A percentile compares a stretch with the other conserved stretches of the same genome.
Conservation (phyloP, 2,797 vertebrate genomes). For the Hydrophis major region DNA sequence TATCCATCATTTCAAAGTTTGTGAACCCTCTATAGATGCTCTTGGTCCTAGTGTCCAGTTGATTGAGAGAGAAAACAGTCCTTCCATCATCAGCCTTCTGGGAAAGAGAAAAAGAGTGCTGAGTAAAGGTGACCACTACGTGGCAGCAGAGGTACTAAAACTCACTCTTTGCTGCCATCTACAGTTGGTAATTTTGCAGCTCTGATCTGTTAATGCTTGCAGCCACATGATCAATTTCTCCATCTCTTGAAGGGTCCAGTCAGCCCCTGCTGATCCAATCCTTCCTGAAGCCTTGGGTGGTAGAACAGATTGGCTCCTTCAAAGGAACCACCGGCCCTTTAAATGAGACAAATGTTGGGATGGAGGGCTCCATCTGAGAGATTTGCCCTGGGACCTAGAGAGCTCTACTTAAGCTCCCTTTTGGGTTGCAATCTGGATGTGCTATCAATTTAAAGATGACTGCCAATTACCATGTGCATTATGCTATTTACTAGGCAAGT, state of each 20-base stretch:
- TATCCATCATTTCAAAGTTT: neutral
- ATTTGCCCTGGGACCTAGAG: neutral
- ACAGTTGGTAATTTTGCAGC: neutral
- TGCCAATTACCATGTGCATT: neutral
- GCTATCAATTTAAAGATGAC: neutral
- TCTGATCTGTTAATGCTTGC: neutral
- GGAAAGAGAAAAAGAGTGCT: no score
- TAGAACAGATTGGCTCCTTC: neutral
- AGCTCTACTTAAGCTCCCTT: neutral
- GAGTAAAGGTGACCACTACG: neutral
- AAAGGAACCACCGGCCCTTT: neutral
- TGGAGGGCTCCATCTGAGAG: neutral
- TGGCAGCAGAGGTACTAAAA: neutral
- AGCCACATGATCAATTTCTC: neutral
- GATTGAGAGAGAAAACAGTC: neutral
- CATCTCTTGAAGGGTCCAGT: neutral
- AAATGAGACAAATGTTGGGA: neutral
- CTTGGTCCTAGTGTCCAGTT: neutral
- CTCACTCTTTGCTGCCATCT: neutral
- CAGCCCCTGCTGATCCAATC: neutral
- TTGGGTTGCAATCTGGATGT: neutral
- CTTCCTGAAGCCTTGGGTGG: neutral
- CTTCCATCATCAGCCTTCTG: neutral
- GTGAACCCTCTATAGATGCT: neutral
- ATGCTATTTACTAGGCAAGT: neutral